A percentile compares a stretch with the other conserved stretches of the same genome.
Conservation (phyloP, 53 echinoderm and acorn worm species). For the Arbacia lixula region DNA sequence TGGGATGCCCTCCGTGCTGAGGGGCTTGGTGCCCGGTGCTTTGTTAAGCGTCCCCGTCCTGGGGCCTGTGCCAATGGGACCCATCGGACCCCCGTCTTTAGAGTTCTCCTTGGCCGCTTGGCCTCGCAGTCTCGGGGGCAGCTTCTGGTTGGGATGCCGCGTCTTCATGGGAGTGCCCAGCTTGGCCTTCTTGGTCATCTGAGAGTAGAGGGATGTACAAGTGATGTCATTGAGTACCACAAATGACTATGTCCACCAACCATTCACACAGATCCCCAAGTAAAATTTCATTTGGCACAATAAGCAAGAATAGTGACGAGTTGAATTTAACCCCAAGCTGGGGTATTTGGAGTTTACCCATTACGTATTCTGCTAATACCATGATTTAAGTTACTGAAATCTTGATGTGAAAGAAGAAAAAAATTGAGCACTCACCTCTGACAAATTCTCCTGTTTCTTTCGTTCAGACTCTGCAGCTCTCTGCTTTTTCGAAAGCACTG, state of each 20-base stretch:
- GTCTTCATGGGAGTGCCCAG: conserved; percentile 66
- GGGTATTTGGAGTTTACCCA: no score
- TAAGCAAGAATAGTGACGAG: no score
- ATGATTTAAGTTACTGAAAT: no score
- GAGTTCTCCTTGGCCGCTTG: conserved; percentile 43
- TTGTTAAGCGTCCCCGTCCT: conserved; percentile 73
- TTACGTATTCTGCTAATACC: no score
- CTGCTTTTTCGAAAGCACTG: conserved; percentile 90
- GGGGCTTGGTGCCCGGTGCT: conserved; percentile 83
- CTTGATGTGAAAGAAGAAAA: no score
- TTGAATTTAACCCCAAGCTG: no score
- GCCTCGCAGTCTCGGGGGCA: conserved; percentile 73
- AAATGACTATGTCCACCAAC: no score
- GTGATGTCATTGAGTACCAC: no score
- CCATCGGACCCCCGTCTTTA: conserved; percentile 20
- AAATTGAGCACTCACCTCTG: conserved; percentile 3
- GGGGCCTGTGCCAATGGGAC: conserved; percentile 37
- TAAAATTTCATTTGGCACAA: no score
- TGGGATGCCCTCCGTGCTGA: conserved; percentile 50
- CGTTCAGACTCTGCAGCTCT: conserved; percentile 82
- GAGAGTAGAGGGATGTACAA: no score
- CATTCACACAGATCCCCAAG: no score
- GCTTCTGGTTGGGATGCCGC: conserved; percentile 57
- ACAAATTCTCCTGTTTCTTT: conserved; percentile 69
- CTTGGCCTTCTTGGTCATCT: conserved; percentile 85